Base-by-base conservation (phyloP, 2,113 vertebrate species). In the Aleadryas rufinucha region DNA sequence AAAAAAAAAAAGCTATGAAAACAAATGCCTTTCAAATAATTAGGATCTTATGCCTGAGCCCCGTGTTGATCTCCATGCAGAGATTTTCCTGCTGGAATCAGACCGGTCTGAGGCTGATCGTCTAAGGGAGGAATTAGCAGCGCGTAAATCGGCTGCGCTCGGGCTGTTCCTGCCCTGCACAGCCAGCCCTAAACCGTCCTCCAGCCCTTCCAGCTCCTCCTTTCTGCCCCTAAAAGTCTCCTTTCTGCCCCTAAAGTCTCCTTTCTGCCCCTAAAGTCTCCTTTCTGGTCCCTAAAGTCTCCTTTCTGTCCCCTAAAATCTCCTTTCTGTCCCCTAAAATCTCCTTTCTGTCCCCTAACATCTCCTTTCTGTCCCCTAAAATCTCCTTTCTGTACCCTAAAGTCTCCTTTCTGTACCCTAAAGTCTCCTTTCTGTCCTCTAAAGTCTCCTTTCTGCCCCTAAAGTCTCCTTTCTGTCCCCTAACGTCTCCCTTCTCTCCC, bases 21-120 rank as follows among this genome's bases (percentile, higher is more conserved):
- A 98, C 97, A 98, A 98, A 98, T 98, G 98, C 98, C 98, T 98
- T 98, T 97, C 97, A 96, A 98, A 98, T 98, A 98, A 98, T 98
- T 98, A 98, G 97, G 98, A 98, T 98, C 98, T 98, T 98, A 98
- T 98, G 98, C 97, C 89, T 93, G 94, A 93, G 96, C 93, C 88
- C 93, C 89, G 97, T 92, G 96, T 91, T 93, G 97, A 97, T 98
- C 93, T 96, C 96, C 96, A 35, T 50, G 95, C 96, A 95, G 96
- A 91, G 97, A 90, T 97, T 98, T 96, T 97, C 93, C 97, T 97
- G 91, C 87, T 95, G 95, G 71, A 98, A 91, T 97, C 92, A 18
- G 95, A 72, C 90, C 82, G 20, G 94, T 44, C 93, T 91, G n/a
- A 96, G 96, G 93, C 95, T 53, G 95, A 96, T 93, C n/a, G 93